Evolutionary conservation across 1,140 invertebrate species (phyloP), one percentile per base, ranked within the genome.

Genomic region (Cydia pomonella): DNA sequence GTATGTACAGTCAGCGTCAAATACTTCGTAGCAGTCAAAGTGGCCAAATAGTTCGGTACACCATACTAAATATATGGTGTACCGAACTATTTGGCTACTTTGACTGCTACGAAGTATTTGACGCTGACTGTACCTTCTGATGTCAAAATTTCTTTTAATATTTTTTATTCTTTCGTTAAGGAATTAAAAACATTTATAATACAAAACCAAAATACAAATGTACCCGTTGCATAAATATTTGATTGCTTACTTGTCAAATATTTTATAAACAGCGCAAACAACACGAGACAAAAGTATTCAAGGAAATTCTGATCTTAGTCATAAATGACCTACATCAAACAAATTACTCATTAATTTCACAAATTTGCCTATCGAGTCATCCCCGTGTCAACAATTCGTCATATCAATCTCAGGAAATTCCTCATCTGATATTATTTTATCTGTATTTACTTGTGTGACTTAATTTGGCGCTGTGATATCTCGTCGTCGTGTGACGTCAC

Each of bases 391-490:
- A 69, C 29, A 38, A 38, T 10, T 41, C 27, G 64, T 69, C 64
- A 69, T 41, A 33, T 69, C n/a, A 69, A 38, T 69, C 29, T 69
- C 64, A 5, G 27, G 7, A 69, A 69, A 1, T 38, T 29, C 16
- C 25, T 69, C 29, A 38, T 69, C 64, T 18, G 64, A 69, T 69
- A 10, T 9, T 18, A 1, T 33, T 66, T 69, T 69, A 69, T 69
- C 64, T 69, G 12, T 33, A 18, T 69, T 69, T 69, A 18, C 27
- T 69, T 69, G 7, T 33, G 64, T 69, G 27, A 38, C 18, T 69
- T 69, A 29, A 69, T 69, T 33, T 38, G 64, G n/a, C 5, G 23
- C 63, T 13, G 2, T n/a, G 44, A 47, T 50, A 50, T 50, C 47
- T 50, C 47, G 10, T 12, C 5, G 44, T 38, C 12, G 7, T 59